Evolutionary conservation across 2,113 vertebrate genomes (phyloP), one percentile per base, ranked within the genome.

Genomic region (Monopterus albus): DNA sequence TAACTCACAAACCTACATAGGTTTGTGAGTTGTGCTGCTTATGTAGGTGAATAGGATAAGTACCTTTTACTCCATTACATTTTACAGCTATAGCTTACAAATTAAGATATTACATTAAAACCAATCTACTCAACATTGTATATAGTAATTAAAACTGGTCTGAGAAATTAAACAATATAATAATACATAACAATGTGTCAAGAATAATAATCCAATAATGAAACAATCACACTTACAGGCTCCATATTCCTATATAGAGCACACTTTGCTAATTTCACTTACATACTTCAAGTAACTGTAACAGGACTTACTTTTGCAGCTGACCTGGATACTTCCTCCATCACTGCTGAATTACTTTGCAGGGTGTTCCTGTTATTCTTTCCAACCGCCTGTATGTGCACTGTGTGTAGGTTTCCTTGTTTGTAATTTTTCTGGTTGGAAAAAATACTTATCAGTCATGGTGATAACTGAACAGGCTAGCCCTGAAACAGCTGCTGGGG

Each of bases 1-100:
- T 88, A 86, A 87, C 88, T 65, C 14, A 5, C 25, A 62, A 60
- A 50, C 6, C 31, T n/a, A 20, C n/a, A n/a, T n/a, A n/a, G 20
- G 21, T 3, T 42, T 4, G 67, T 31, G 29, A 13, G 43, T 59
- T 47, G 20, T 25, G 38, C 62, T 12, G 38, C 55, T 31, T 46
- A 12, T 67, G 28, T 14, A 15, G 23, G 26, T 33, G n/a, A 17
- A 56, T 35, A 50, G 33, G 51, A 56, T 60, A 31, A n/a, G n/a
- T n/a, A n/a, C n/a, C n/a, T n/a, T n/a, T n/a, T n/a, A n/a, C n/a
- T n/a, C n/a, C n/a, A n/a, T n/a, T n/a, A n/a, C n/a, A n/a, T n/a
- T n/a, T n/a, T n/a, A n/a, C n/a, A n/a, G n/a, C n/a, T n/a, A n/a
- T n/a, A n/a, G n/a, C n/a, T n/a, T n/a, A n/a, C n/a, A n/a, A n/a